phyloP scores from a whole-genome alignment of 2,113 vertebrate genomes.

The Eupsittula cactorum region DNA sequence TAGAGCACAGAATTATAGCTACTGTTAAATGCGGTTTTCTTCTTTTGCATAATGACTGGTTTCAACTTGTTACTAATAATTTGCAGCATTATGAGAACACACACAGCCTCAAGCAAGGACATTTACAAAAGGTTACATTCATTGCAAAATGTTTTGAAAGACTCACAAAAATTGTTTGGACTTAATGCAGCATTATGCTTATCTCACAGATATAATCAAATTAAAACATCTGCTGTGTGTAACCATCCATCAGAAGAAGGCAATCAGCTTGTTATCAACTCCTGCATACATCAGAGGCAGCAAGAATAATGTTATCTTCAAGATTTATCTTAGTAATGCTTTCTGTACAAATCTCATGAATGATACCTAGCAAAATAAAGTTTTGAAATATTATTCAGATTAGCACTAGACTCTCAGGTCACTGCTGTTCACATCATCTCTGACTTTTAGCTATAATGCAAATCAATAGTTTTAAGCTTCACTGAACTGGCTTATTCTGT shows the following conservation, averaged over 20 bases:
- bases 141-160: slow-evolving; percentile 34
- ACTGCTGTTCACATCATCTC: background rate
- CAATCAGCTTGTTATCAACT: slow-evolving; percentile 35
- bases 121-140: slow-evolving; percentile 61
- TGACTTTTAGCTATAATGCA: background rate
- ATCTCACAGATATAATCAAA: slow-evolving; percentile 60
- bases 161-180: slow-evolving; percentile 34
- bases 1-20: background rate
- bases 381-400: slow-evolving; percentile 12
- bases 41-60: slow-evolving; percentile 25
- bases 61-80: slow-evolving; percentile 59
- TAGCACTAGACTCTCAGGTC: background rate
- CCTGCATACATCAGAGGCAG: slow-evolving; percentile 32
- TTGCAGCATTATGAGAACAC: slow-evolving; percentile 33
- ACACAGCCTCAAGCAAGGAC: background rate
- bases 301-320: slow-evolving; percentile 36
- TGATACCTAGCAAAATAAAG: slow-evolving; percentile 33
- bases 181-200: slow-evolving; percentile 44
- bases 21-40: background rate
- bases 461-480: background rate
- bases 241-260: slow-evolving; percentile 20
- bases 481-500: background rate
- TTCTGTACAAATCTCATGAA: slow-evolving; percentile 38
- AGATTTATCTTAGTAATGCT: slow-evolving; percentile 21
- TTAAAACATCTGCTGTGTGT: slow-evolving; percentile 47